These are phyloP conservation scores for Parnassius mnemosyne DNA, from an alignment of 2,888 invertebrate genomes.

Conservation along the genomic window DNA sequence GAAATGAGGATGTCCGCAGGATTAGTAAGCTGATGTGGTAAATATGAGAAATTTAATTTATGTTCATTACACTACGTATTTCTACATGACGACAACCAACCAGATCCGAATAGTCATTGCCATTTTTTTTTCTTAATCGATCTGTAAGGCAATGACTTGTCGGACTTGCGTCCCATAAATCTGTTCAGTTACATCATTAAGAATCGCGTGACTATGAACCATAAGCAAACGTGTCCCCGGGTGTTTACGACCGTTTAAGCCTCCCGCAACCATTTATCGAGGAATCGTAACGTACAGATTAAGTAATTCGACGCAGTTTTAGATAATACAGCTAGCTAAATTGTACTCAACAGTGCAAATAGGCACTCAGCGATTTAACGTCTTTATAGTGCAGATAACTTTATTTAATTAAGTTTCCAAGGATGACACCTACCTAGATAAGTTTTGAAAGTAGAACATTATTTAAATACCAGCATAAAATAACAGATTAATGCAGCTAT, in stretches of 20 bases:
- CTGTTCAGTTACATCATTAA: conserved; percentile 68
- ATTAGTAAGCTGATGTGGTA: too few relatives aligned
- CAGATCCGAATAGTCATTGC: not conserved
- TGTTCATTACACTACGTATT: too few relatives aligned
- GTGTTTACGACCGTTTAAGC: conserved; percentile 60
- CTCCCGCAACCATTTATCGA: conserved; percentile 56
- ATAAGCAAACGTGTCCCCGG: conserved; percentile 67
- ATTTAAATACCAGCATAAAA: too few relatives aligned
- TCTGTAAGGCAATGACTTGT: conserved; percentile 31
- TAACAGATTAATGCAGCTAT: too few relatives aligned
- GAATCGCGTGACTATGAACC: conserved; percentile 66
- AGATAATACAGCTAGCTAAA: conserved; percentile 9
- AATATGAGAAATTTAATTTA: too few relatives aligned
- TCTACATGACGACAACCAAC: not conserved
- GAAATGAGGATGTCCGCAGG: too few relatives aligned
- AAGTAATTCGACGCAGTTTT: conserved; percentile 27
- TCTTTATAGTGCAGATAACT: too few relatives aligned
- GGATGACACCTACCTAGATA: too few relatives aligned
- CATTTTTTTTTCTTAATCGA: conserved; percentile 28
- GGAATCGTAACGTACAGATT: conserved; percentile 40
- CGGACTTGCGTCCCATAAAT: conserved; percentile 51
- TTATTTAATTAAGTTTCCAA: too few relatives aligned
- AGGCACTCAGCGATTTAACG: not conserved
- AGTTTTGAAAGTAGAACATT: too few relatives aligned
- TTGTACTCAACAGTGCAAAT: not conserved